These are phyloP conservation scores for Electrona antarctica DNA, from an alignment of 2,113 vertebrate genomes.

Conservation along the genomic window DNA sequence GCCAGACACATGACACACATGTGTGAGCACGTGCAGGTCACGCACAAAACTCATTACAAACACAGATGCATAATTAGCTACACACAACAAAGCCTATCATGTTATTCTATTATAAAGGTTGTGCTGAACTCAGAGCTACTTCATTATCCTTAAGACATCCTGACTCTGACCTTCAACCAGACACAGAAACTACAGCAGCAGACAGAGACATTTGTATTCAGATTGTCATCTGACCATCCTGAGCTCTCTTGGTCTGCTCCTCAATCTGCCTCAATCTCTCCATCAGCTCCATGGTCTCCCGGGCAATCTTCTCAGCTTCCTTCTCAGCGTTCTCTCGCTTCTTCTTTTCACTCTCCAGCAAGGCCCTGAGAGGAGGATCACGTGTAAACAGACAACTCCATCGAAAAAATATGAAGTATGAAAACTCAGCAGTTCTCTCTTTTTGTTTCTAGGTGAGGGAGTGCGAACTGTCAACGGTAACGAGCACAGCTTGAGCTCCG, in stretches of 20 bases:
- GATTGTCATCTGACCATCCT: conserved; percentile 84
- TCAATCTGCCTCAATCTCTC: conserved; percentile 93
- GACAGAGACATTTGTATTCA: conserved; percentile 54
- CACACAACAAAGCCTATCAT: too few relatives aligned
- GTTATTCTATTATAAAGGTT: background rate
- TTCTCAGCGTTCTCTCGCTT: conserved; percentile 96
- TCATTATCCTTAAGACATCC: background rate
- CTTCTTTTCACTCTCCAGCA: conserved; percentile 97
- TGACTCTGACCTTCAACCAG: conserved; percentile 28
- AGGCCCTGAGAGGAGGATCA: conserved; percentile 83
- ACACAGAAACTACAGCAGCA: conserved; percentile 29
- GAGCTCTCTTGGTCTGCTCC: conserved; percentile 95
- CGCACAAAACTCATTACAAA: background rate
- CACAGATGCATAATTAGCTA: background rate
- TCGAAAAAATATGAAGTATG: conserved; percentile 35
- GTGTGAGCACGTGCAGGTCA: too few relatives aligned
- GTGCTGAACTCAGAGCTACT: conserved; percentile 18
- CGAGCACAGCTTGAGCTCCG: conserved; percentile 1
- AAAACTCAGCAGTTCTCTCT: background rate
- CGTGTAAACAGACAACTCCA: conserved; percentile 60
- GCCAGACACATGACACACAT: background rate
- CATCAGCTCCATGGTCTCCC: conserved; percentile 96
- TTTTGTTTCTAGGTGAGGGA: too few relatives aligned
- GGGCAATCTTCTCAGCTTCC: conserved; percentile 96
- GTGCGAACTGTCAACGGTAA: conserved; percentile 49